Base-by-base conservation (phyloP, 2,888 invertebrate species). In the Lasioglossum figueresi region DNA sequence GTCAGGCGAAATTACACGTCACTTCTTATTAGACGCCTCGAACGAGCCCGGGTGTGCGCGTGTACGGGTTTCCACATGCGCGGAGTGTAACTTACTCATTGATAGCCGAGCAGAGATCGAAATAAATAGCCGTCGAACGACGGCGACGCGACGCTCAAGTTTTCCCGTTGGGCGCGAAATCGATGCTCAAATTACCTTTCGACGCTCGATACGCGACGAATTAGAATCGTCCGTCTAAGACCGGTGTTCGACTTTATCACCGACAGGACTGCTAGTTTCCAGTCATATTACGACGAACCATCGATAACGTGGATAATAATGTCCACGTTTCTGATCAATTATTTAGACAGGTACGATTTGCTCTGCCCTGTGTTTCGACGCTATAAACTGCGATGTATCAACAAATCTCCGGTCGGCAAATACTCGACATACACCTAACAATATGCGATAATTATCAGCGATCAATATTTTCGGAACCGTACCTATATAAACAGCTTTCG, bases 1-100 rank as follows among this genome's bases (percentile, higher is more conserved):
- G 92, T 92, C 91, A 88, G 52, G 81, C 86, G 83, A 86, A 90
- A 91, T 92, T 91, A 91, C 91, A 88, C 86, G 91, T 90, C 88
- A 87, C 82, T 90, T 91, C 89, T 89, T 90, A 89, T 91, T 90
- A 88, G 86, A 83, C 82, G 52, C 79, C 76, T 79, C 48, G 83
- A 78, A 59, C n/a, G 80, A 83, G 71, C 75, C 70, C 37, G 71
- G 56, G 12, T 34, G 73, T 19, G 59, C n/a, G 77, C 84, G 75
- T 19, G 52, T 31, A 63, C 48, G 63, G 34, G 59, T 81, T 87
- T 73, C 59, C 68, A 76, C 70, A 81, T 82, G 80, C 71, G 74
- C 76, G 74, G 66, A 3, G 27, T 71, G 79, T 85, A 85, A 86
- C 88, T 71, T 84, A 80, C 76, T 74, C 85, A 71, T 78, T 74